These are phyloP conservation scores for Tenrec ecaudatus DNA, from an alignment of 2,113 vertebrate species.

Conservation along the genomic window DNA sequence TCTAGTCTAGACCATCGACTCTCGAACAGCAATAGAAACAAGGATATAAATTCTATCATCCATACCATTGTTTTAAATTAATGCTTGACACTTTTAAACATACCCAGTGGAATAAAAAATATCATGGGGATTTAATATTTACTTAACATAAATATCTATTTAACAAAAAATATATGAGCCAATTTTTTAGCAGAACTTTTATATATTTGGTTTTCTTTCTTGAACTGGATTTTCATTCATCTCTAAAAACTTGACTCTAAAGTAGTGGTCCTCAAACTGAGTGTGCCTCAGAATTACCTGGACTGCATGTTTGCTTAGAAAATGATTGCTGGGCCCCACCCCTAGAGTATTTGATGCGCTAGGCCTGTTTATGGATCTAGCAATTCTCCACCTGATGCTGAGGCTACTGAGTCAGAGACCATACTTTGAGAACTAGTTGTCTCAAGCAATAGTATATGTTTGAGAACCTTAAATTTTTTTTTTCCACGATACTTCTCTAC, in stretches of 20 bases:
- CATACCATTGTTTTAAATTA: slow-evolving; percentile 10
- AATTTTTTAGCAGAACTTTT: neutral
- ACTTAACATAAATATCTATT: neutral
- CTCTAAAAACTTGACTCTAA: too few relatives aligned
- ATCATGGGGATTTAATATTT: slow-evolving; percentile 3
- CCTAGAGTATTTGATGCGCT: too few relatives aligned
- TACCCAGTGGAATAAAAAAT: neutral
- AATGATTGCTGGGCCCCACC: too few relatives aligned
- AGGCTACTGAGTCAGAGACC: too few relatives aligned
- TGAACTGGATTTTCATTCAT: neutral
- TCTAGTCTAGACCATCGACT: neutral
- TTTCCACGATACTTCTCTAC: too few relatives aligned
- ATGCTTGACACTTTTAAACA: slow-evolving; percentile 4
- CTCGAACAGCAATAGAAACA: neutral
- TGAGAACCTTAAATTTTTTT: too few relatives aligned
- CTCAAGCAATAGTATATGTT: too few relatives aligned
- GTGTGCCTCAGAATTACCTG: neutral
- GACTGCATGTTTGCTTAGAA: too few relatives aligned
- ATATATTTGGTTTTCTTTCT: neutral
- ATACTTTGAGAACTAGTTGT: too few relatives aligned
- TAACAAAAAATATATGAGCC: neutral
- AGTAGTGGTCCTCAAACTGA: too few relatives aligned
- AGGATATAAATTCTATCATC: neutral
- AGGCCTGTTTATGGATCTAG: too few relatives aligned
- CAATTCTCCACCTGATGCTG: too few relatives aligned